Conservation (phyloP, 2,888 invertebrate genomes). For the Apamea monoglypha region DNA sequence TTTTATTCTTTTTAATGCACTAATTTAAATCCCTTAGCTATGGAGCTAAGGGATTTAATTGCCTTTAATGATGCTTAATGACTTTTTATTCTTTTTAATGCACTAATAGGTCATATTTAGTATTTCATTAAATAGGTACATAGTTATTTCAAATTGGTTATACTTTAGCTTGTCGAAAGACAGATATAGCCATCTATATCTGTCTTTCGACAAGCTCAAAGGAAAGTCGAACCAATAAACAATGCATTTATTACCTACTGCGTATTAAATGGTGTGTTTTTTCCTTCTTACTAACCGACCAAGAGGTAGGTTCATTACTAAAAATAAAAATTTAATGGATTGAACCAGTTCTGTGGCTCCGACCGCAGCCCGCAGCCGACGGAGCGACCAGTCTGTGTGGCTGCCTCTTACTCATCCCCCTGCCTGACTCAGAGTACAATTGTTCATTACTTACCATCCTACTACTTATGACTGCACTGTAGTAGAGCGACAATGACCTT, state of each 20-base stretch:
- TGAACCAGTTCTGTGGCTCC: conserved; percentile 75
- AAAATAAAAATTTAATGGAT: conserved; percentile 79
- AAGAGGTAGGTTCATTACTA: conserved; percentile 70
- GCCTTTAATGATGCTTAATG: conserved; percentile 58
- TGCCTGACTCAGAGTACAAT: conserved; percentile 60
- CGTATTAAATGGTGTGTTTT: conserved; percentile 53
- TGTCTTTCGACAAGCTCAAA: conserved; percentile 50
- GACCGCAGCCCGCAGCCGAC: conserved; percentile 67
- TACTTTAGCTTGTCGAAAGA: too few species aligned
- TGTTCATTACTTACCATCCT: conserved; percentile 57
- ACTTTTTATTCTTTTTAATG: conserved; percentile 46
- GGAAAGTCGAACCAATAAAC: conserved; percentile 64
- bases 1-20: too few species aligned
- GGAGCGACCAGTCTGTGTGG: conserved; percentile 63
- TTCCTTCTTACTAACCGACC: conserved; percentile 53
- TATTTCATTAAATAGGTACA: conserved; percentile 4
- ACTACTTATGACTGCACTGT: not conserved
- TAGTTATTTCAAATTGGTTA: not conserved
- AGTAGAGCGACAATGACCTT: conserved; percentile 52
- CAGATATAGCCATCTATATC: too few species aligned
- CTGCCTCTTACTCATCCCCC: conserved; percentile 61
- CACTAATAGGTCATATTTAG: conserved; percentile 10
- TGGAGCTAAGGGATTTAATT: too few species aligned
- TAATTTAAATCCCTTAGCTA: conserved; percentile 57
- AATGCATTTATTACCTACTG: conserved; percentile 59